Evolutionary conservation across 23 tunicate species (phyloP).

Genomic region (Ascidia mentula): DNA sequence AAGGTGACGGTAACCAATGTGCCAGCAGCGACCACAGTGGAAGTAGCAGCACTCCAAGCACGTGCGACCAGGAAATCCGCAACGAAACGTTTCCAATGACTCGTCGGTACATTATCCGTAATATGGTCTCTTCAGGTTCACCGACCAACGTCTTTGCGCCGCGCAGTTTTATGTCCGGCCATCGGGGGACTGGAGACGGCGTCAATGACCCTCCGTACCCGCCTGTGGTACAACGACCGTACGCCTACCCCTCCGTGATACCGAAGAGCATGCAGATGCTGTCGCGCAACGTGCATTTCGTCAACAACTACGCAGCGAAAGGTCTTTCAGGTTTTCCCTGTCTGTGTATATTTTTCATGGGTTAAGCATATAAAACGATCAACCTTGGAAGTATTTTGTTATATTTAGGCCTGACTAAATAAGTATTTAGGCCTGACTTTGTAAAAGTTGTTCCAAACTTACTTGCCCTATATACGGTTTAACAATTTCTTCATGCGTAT

Average conservation of each 20-base stretch:
- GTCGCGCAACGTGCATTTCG: background rate
- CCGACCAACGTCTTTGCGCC: background rate
- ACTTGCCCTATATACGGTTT: too few relatives aligned
- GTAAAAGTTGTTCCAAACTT: too few relatives aligned
- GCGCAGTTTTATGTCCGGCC: background rate
- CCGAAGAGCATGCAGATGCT: background rate
- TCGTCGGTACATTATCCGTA: background rate
- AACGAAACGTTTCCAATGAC: constrained; percentile 6
- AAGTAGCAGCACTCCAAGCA: too few relatives aligned
- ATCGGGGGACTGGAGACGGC: background rate
- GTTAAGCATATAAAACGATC: too few relatives aligned
- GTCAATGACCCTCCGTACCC: background rate
- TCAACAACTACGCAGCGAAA: background rate
- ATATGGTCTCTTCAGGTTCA: background rate
- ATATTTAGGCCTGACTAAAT: too few relatives aligned
- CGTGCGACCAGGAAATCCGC: background rate
- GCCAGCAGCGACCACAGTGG: too few relatives aligned
- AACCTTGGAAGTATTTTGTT: too few relatives aligned
- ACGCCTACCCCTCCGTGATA: background rate
- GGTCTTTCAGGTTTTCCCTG: background rate
- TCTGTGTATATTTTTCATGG: too few relatives aligned
- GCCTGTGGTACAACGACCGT: background rate
- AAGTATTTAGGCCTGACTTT: too few relatives aligned
- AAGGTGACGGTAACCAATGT: too few relatives aligned
- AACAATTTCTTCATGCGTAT: too few relatives aligned